phyloP scores from a whole-genome alignment of 2,888 invertebrate genomes.

The Carabus problematicus region DNA sequence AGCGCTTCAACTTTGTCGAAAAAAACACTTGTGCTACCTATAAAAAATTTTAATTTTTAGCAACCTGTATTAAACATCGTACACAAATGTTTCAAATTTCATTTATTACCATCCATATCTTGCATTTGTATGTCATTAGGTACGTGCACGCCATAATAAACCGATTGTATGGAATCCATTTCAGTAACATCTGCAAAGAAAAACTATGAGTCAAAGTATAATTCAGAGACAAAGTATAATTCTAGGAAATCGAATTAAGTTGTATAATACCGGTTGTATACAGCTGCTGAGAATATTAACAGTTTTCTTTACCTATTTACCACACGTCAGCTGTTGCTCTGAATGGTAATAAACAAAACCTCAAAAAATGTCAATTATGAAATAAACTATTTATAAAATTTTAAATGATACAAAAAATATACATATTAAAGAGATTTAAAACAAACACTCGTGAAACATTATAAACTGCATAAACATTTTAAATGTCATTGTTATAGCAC shows the following conservation, averaged over 20 bases:
- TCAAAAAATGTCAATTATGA: constrained; percentile 12
- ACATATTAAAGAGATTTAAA: too few species aligned
- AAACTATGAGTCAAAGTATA: constrained; percentile 12
- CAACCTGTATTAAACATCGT: constrained; percentile 1
- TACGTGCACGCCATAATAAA: constrained; percentile 56
- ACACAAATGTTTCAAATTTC: constrained; percentile 41
- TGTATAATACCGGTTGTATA: constrained; percentile 13
- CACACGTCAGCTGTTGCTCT: constrained; percentile 38
- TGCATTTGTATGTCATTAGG: constrained; percentile 51
- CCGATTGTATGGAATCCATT: constrained; percentile 44
- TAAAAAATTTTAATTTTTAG: constrained; percentile 25
- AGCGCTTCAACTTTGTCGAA: constrained; percentile 76
- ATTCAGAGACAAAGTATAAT: background rate
- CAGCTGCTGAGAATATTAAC: constrained; percentile 16
- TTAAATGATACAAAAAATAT: too few species aligned
- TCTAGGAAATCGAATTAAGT: background rate
- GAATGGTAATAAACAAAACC: constrained; percentile 20
- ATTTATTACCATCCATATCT: constrained; percentile 46
- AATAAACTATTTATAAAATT: background rate
- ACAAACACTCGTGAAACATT: too few species aligned
- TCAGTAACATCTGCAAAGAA: constrained; percentile 20
- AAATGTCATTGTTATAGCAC: too few species aligned
- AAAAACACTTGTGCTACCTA: constrained; percentile 63
- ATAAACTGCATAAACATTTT: too few species aligned
- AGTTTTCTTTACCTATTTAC: constrained; percentile 25